phyloP scores from a whole-genome alignment of 2,888 invertebrate species.

The Orchestes rusci region DNA sequence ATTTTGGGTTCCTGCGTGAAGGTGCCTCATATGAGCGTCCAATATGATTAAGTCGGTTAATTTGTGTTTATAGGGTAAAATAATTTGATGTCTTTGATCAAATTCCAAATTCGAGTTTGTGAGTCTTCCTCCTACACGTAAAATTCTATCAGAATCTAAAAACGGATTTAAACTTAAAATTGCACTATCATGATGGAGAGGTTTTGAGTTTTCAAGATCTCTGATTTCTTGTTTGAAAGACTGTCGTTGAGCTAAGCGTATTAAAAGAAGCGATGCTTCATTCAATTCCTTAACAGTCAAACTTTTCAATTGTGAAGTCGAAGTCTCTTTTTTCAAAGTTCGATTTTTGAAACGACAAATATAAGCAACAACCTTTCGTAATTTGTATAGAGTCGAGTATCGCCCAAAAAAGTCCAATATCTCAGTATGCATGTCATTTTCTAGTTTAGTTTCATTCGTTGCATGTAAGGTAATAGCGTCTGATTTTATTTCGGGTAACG shows the following conservation, averaged over 20 bases:
- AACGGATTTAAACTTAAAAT: slow-evolving; percentile 3
- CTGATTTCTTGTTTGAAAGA: slow-evolving; percentile 5
- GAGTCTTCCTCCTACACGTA: too few species aligned
- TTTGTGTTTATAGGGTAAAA: too few species aligned
- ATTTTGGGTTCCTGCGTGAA: slow-evolving; percentile 5
- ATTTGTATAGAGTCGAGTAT: neutral
- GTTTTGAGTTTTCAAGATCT: slow-evolving; percentile 1
- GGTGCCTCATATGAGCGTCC: neutral
- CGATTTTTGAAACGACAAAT: slow-evolving; percentile 1
- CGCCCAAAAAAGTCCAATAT: neutral
- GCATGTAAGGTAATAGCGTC: too few species aligned
- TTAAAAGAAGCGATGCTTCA: neutral
- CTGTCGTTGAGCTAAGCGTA: slow-evolving; percentile 2
- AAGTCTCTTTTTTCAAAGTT: neutral
- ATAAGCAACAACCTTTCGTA: neutral
- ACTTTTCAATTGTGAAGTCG: neutral
- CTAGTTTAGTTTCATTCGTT: too few species aligned
- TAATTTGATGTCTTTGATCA: slow-evolving; percentile 4
- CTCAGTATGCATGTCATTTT: too few species aligned
- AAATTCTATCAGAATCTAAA: slow-evolving; percentile 1
- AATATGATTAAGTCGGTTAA: neutral
- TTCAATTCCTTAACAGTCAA: slow-evolving; percentile 3
- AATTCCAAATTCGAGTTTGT: neutral
- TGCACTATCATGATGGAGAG: neutral
- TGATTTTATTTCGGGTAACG: too few species aligned